Base-by-base conservation (phyloP, 1,140 invertebrate genomes). In the Euura lappo region DNA sequence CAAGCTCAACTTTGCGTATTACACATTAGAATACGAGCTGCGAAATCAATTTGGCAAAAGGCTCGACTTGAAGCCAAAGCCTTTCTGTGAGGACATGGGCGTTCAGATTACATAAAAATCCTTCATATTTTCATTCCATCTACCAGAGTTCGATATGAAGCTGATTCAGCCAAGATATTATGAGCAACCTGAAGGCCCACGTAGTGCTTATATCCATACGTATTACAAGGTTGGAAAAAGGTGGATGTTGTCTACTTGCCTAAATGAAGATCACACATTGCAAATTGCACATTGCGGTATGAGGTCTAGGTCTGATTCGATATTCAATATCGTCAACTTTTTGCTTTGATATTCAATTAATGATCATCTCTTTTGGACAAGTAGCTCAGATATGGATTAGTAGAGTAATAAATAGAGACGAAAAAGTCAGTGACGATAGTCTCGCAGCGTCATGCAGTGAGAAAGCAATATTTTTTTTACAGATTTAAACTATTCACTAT, bases 41-140 rank as follows among this genome's bases (percentile, higher is more conserved):
- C 84, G 77, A 86, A 82, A 81, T 84, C 86, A 82, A 75, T 86
- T 80, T 83, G 85, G 85, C 86, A 86, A 88, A 83, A 87, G 84
- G 84, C 85, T 85, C 75, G 73, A 47, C 71, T 75, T 70, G 42
- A 46, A 28, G 28, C 28, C 5, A 86, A 85, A 88, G 85, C 85
- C 87, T 88, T 85, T 88, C 87, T 88, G 87, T 88, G 87, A 88
- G 86, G 87, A 88, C 83, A 81, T 79, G 85, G 80, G 83, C 87
- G 84, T 87, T 84, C 85, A 87, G 79, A 81, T 86, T 85, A 5
- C 8, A 60, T 3, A 60, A 60, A 11, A n/a, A 60, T 60, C 51
- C 51, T 60, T 60, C 8, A n/a, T 6, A 8, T 60, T n/a, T 60
- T 60, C 10, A 60, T 11, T 8, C 51, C 51, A 28, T 5, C 51